Conservation (phyloP, 2,888 invertebrate species). For the Priocnemis perturbator region DNA sequence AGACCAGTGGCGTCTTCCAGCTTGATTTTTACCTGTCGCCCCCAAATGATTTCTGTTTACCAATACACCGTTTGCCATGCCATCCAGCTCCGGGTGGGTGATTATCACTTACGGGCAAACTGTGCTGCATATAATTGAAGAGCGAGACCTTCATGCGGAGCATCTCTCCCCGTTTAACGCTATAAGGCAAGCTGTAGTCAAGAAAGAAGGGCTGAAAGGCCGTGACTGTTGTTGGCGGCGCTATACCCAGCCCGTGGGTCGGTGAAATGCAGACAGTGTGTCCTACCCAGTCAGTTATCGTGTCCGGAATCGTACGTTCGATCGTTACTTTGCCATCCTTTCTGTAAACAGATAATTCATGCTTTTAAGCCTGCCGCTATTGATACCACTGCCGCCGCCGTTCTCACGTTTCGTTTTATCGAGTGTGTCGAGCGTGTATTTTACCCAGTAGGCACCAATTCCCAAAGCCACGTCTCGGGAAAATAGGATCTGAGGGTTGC, state of each 20-base stretch:
- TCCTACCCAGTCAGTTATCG: slow-evolving; percentile 81
- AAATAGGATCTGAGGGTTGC: slow-evolving; percentile 74
- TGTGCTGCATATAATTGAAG: slow-evolving; percentile 84
- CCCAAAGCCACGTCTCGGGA: slow-evolving; percentile 84
- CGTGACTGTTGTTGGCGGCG: slow-evolving; percentile 74
- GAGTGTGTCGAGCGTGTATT: background rate
- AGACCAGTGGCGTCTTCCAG: slow-evolving; percentile 62
- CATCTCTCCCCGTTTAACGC: slow-evolving; percentile 81
- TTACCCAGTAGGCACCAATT: slow-evolving; percentile 76
- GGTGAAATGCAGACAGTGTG: slow-evolving; percentile 78
- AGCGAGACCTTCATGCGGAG: slow-evolving; percentile 81
- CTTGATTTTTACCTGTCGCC: slow-evolving; percentile 61
- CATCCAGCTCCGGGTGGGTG: background rate
- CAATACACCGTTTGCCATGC: background rate
- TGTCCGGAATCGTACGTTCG: slow-evolving; percentile 77
- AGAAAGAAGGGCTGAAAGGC: slow-evolving; percentile 86
- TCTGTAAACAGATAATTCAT: slow-evolving; percentile 51
- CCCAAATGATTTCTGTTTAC: background rate
- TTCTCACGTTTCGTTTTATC: background rate
- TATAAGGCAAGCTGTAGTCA: slow-evolving; percentile 82
- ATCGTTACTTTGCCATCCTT: slow-evolving; percentile 71
- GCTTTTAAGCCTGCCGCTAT: too few species aligned
- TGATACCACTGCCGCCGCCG: too few species aligned
- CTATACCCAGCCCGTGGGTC: slow-evolving; percentile 76
- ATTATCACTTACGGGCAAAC: slow-evolving; percentile 79